These are phyloP conservation scores for Streptopelia turtur DNA, from an alignment of 2,797 vertebrate genomes.

Conservation along the genomic window DNA sequence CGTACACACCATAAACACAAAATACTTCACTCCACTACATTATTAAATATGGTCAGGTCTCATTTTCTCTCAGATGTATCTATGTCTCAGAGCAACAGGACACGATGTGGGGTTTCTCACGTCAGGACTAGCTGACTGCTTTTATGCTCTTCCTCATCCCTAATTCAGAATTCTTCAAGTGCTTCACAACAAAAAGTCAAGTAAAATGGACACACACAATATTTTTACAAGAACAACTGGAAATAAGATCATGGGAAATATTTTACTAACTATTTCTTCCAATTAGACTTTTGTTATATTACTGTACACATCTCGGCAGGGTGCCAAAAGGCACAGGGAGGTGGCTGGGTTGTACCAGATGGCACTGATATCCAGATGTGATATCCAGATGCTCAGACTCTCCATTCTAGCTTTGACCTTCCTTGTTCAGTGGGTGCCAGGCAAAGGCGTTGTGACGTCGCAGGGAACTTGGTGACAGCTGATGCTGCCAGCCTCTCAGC, in stretches of 20 bases:
- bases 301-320: rapidly evolving
- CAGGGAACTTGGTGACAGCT: background rate
- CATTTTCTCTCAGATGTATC: background rate
- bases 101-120: background rate
- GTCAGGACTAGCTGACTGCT: background rate
- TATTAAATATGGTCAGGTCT: background rate
- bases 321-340: background rate
- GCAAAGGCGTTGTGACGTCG: background rate
- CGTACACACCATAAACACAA: rapidly evolving
- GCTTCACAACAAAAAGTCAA: background rate
- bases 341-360: background rate
- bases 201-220: background rate
- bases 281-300: background rate
- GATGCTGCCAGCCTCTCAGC: background rate
- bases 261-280: background rate
- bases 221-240: background rate
- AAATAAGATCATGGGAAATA: background rate
- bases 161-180: background rate
- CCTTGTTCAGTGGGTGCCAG: rapidly evolving
- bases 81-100: background rate
- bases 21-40: background rate
- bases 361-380: background rate
- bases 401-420: background rate
- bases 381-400: background rate
- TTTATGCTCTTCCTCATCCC: background rate